Percentiles rank a stretch among this genome's conserved stretches.
phyloP scores from a whole-genome alignment of 2,797 vertebrate species.

The Cryptoblepharus egeriae region DNA sequence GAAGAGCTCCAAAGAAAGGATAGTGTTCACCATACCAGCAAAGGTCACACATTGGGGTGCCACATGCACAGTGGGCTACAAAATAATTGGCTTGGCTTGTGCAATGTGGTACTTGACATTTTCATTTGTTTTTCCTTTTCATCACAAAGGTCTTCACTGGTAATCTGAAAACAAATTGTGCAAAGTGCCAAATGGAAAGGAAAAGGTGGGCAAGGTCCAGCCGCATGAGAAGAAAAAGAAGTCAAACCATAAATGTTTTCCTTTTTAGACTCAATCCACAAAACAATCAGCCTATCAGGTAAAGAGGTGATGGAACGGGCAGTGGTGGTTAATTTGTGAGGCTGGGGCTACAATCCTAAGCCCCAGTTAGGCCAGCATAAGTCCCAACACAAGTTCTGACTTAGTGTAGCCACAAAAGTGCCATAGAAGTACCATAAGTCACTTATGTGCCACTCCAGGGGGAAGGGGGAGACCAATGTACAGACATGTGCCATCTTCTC shows the following conservation, averaged over 20 bases:
- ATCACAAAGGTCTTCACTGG: neutral
- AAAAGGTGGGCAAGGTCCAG: neutral
- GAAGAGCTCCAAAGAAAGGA: neutral
- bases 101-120: no score
- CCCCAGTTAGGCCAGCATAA: no score
- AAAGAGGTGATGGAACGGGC: neutral
- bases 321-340: neutral
- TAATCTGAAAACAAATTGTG: fast-evolving
- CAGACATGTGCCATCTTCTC: no score
- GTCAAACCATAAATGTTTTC: constrained; percentile 3
- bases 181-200: neutral
- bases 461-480: no score
- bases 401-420: no score
- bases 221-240: no score
- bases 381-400: no score
- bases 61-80: neutral
- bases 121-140: neutral
- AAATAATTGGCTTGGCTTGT: neutral
- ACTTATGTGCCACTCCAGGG: no score
- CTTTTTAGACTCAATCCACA: neutral
- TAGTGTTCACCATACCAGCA: neutral
- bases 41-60: neutral
- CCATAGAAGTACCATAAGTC: no score
- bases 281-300: fast-evolving
- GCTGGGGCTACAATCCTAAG: no score